Evolutionary conservation across 2,888 invertebrate species (phyloP).

Genomic region (Aleiodes alternator): DNA sequence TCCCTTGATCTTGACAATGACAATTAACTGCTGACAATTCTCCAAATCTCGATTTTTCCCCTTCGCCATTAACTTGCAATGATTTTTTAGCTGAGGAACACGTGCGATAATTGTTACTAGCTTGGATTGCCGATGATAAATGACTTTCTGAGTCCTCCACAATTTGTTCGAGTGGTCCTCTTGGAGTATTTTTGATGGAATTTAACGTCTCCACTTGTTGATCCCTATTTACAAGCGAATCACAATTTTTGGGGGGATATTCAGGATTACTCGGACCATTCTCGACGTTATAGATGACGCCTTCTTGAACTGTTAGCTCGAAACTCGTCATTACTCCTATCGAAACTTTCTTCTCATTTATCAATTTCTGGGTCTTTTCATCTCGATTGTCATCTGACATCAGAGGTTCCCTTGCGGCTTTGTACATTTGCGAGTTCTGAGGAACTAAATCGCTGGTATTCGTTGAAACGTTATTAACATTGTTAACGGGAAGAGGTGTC

Average conservation of each 20-base stretch:
- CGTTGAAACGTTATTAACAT: conserved; percentile 29
- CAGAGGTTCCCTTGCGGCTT: conserved; percentile 21
- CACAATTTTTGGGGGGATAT: background rate
- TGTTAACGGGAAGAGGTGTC: conserved; percentile 44
- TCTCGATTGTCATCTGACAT: conserved; percentile 47
- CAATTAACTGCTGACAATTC: background rate
- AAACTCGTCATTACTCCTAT: conserved; percentile 86
- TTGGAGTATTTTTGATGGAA: conserved; percentile 41
- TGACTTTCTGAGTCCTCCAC: conserved; percentile 72
- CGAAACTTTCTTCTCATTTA: conserved; percentile 79
- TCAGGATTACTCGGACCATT: background rate
- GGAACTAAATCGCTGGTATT: conserved; percentile 37
- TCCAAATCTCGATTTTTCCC: background rate
- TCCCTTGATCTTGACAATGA: background rate
- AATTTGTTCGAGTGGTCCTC: conserved; percentile 69
- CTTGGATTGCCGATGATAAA: conserved; percentile 67
- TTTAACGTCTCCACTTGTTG: background rate
- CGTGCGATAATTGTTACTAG: conserved; percentile 56
- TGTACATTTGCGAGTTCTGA: conserved; percentile 27
- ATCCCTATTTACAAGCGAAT: background rate
- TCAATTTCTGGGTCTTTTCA: conserved; percentile 66
- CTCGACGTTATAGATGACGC: conserved; percentile 53
- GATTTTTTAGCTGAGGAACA: conserved; percentile 37
- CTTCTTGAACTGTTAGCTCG: conserved; percentile 77
- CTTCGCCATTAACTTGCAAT: conserved; percentile 24